Evolutionary conservation across 35 echinoderm and acorn worm genomes (phyloP).

Genomic region (Anneissia japonica): DNA sequence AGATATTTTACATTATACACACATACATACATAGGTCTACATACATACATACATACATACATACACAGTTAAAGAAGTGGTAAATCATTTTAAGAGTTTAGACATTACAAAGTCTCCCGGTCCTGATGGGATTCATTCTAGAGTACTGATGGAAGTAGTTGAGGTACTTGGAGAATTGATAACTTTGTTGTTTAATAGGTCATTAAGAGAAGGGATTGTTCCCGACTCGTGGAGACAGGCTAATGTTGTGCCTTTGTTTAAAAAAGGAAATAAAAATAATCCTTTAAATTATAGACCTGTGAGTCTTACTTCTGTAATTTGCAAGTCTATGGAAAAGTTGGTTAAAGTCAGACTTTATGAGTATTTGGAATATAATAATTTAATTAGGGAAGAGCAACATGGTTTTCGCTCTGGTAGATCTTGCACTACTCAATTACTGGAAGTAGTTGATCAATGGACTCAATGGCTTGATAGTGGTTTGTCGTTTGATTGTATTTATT

Average conservation of each 20-base stretch:
- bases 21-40: too few relatives aligned
- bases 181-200: slow-evolving; percentile 5
- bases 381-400: too few relatives aligned
- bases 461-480: not conserved
- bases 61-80: too few relatives aligned
- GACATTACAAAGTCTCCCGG: not conserved
- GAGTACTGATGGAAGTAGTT: not conserved
- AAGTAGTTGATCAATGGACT: not conserved
- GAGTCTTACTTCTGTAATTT: not conserved
- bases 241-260: not conserved
- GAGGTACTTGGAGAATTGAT: not conserved
- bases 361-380: too few relatives aligned
- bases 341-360: too few relatives aligned
- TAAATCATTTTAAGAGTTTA: not conserved
- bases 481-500: not conserved
- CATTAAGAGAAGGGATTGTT: not conserved
- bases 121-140: not conserved
- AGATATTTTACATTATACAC: too few relatives aligned
- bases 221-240: not conserved
- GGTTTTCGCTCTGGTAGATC: too few relatives aligned
- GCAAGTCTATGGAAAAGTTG: slow-evolving; percentile 27
- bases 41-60: too few relatives aligned
- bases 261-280: not conserved
- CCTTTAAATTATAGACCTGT: not conserved
- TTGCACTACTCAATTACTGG: not conserved